Evolutionary conservation across 2,888 invertebrate genomes (phyloP).

Genomic region (Diaperis boleti): DNA sequence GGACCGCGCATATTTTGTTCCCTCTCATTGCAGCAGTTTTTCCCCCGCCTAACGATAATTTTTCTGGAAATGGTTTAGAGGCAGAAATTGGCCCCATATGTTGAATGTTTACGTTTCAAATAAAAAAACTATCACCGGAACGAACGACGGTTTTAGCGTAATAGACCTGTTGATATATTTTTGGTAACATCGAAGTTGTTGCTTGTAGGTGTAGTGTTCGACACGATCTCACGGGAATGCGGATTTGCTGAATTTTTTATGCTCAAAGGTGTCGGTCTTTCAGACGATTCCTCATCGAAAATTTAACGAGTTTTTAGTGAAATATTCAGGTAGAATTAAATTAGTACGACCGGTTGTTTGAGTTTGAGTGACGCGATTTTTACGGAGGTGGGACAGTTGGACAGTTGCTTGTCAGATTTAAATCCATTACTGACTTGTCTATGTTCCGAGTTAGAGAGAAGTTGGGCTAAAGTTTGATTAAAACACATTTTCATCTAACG

Average conservation of each 20-base stretch:
- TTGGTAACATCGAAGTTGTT: conserved; percentile 22
- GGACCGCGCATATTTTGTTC: not conserved
- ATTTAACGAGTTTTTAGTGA: conserved; percentile 19
- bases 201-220: conserved; percentile 34
- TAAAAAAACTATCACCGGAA: conserved; percentile 20
- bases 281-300: conserved; percentile 23
- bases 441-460: too few relatives aligned
- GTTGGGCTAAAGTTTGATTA: not conserved
- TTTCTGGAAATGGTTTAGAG: conserved; percentile 5
- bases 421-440: not conserved
- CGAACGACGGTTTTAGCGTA: conserved; percentile 30
- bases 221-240: conserved; percentile 24
- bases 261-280: conserved; percentile 20
- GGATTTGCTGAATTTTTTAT: conserved; percentile 25
- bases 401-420: conserved; percentile 5
- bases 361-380: conserved; percentile 24
- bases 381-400: conserved; percentile 5
- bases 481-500: too few relatives aligned
- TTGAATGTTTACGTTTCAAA: conserved; percentile 8
- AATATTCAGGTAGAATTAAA: conserved; percentile 19
- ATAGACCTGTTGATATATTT: conserved; percentile 35
- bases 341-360: not conserved
- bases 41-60: not conserved
- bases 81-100: conserved; percentile 18
- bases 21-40: not conserved